Evolutionary conservation across 2,888 invertebrate genomes (phyloP), one percentile per base, ranked within the genome.

Genomic region (Clivina fossor): DNA sequence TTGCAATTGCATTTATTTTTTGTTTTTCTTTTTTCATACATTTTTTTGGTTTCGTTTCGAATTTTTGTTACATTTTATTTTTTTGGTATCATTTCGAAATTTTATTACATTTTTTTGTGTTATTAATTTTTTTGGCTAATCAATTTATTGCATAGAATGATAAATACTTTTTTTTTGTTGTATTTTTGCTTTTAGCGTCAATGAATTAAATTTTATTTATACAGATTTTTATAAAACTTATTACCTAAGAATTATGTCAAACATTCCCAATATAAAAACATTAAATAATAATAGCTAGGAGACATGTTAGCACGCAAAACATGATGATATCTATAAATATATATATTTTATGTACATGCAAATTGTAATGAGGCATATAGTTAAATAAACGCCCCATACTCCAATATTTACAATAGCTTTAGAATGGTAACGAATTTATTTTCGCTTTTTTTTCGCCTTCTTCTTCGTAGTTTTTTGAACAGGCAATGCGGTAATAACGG

Each of bases 401-500:
- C 19, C 32, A 28, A 55, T 55, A 55, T 55, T 47, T 55, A 55
- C 55, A 55, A 47, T 38, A 35, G 26, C 33, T n/a, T 26, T 32
- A 19, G 46, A 59, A 26, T 48, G 28, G 44, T 51, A 56, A 56
- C 56, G 54, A 59, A 57, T 61, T 77, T 81, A 82, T 73, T 81
- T 82, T 68, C 80, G 80, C 74, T 81, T 82, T 68, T 79, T 81
- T 67, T 81, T 82, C 47, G 80, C 74, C 67, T 81, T 81, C 67
- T 79, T 79, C 66, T 78, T 75, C 61, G 77, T 76, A 60, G 71
- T 66, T 30, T 76, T 74, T 37, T 62, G 61, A 30, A 64, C 61
- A 15, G 58, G 60, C 43, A 63, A 65, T 35, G 62, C 59, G 15
- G 54, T 55, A 9, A 59, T 62, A 46, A 43, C 43, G 19, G 51